These are phyloP conservation scores for Phenganax marumi DNA, from an alignment of 92 coral and sea anemone genomes.

Conservation along the genomic window DNA sequence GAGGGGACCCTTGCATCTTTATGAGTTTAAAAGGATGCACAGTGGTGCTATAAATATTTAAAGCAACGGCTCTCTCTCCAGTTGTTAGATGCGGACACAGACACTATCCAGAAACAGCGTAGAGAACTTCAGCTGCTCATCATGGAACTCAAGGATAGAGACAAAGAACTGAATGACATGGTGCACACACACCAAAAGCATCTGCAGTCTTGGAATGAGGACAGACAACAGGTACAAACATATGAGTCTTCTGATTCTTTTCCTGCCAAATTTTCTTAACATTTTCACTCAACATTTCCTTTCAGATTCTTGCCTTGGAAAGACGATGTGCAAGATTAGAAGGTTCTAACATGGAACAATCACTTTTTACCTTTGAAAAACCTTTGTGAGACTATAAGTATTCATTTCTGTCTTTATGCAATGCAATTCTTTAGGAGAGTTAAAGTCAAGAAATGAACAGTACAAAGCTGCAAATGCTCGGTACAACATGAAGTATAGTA, in stretches of 20 bases:
- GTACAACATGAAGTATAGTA: conserved; percentile 25
- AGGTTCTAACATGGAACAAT: conserved; percentile 51
- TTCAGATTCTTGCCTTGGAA: conserved; percentile 81
- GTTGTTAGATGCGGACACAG: conserved; percentile 90
- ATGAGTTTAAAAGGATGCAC: not conserved
- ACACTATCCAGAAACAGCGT: conserved; percentile 92
- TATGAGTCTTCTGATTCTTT: not conserved
- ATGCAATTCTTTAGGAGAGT: conserved; percentile 69
- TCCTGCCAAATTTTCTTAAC: not conserved
- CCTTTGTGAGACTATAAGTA: not conserved
- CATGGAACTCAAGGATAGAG: conserved; percentile 95
- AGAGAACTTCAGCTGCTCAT: conserved; percentile 95
- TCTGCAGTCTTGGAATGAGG: conserved; percentile 98
- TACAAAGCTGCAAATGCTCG: conserved; percentile 77
- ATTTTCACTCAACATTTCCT: not conserved
- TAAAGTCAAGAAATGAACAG: conserved; percentile 84
- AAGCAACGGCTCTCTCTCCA: conserved; percentile 1
- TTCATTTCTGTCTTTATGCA: not conserved
- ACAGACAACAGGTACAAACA: conserved; percentile 77
- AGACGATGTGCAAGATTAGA: conserved; percentile 86
- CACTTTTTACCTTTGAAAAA: not conserved
- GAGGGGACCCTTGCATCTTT: too few relatives aligned
- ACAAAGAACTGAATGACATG: conserved; percentile 97
- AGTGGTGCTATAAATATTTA: not conserved
- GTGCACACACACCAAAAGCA: conserved; percentile 98